Evolutionary conservation across 2,113 vertebrate species (phyloP).

Genomic region (Semnornis frantzii): DNA sequence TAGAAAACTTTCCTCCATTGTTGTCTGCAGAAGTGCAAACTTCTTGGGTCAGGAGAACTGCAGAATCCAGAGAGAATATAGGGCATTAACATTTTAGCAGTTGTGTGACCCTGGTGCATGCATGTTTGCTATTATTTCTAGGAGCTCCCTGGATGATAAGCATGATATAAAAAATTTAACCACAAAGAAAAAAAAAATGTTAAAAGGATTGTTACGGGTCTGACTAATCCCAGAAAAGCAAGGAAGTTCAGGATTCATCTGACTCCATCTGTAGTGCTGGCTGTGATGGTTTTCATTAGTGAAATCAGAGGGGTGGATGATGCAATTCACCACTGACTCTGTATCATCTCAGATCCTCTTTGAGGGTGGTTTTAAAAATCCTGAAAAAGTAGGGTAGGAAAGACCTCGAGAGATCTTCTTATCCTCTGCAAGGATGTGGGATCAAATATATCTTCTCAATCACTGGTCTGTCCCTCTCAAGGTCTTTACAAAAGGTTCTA

Average conservation of each 20-base stretch:
- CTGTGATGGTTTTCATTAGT: slow-evolving; percentile 28
- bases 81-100: slow-evolving; percentile 56
- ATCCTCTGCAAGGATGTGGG: neutral
- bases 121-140: slow-evolving; percentile 58
- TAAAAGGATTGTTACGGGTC: neutral
- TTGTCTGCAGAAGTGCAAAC: neutral
- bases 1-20: neutral
- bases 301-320: neutral
- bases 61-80: slow-evolving; percentile 31
- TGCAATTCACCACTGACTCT: neutral
- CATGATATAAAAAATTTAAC: slow-evolving; percentile 55
- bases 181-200: neutral
- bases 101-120: neutral
- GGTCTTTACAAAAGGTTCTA: neutral
- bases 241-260: neutral
- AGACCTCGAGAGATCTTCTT: neutral
- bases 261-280: neutral
- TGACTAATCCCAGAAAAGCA: slow-evolving; percentile 30
- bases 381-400: neutral
- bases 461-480: rapidly evolving
- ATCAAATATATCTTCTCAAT: rapidly evolving
- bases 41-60: slow-evolving; percentile 22
- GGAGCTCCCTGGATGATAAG: slow-evolving; percentile 50
- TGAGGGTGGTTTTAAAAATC: neutral
- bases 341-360: neutral